Conservation (phyloP, 1,140 invertebrate species). For the Apocrypta bakeri region DNA sequence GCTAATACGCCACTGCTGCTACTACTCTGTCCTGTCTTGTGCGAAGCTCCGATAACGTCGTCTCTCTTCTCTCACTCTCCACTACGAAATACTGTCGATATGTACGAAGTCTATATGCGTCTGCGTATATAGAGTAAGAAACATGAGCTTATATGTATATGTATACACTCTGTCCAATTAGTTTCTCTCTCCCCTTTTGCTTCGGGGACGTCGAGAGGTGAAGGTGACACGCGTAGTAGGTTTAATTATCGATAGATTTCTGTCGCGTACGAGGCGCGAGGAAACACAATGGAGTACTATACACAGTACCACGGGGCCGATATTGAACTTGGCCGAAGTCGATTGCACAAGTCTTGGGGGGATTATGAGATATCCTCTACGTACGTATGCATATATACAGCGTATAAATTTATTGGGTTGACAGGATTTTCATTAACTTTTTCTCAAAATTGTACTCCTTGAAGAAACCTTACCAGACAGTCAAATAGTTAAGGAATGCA, state of each 20-base stretch:
- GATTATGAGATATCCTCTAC: not conserved
- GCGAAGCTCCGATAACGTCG: conserved; percentile 11
- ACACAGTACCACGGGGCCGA: no score
- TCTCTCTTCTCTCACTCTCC: not conserved
- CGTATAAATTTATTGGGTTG: no score
- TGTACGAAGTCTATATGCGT: not conserved
- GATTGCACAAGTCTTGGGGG: no score
- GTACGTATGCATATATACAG: no score
- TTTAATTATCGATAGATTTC: not conserved
- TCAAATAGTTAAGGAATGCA: no score
- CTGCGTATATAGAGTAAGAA: not conserved
- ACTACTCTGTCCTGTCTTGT: not conserved
- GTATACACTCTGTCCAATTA: not conserved
- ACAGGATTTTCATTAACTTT: no score
- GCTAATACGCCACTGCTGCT: not conserved
- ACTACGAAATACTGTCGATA: not conserved
- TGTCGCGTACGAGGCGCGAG: not conserved
- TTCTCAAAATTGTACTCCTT: no score
- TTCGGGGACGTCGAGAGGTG: no score
- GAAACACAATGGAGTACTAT: not conserved
- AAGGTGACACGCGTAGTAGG: not conserved
- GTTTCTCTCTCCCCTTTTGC: not conserved
- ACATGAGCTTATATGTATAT: not conserved
- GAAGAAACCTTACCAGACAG: no score
- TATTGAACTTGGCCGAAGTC: no score